Conservation (phyloP, 2,888 invertebrate genomes). For the Brenthis daphne region DNA sequence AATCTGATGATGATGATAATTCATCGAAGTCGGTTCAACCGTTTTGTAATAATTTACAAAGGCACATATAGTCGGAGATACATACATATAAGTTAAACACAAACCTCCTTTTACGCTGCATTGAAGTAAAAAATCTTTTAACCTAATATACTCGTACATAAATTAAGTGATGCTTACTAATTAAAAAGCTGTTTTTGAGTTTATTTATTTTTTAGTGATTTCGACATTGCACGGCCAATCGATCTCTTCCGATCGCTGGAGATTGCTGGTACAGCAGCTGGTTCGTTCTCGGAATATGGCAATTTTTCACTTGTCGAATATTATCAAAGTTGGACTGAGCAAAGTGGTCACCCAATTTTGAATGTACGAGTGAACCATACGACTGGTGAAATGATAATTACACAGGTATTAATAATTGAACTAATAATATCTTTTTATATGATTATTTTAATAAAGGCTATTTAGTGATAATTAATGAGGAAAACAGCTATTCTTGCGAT, state of each 20-base stretch:
- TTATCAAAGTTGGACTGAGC: constrained; percentile 78
- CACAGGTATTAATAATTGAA: constrained; percentile 61
- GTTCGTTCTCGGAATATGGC: constrained; percentile 61
- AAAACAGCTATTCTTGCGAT: too few species aligned
- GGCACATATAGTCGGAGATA: too few species aligned
- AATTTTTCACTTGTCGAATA: constrained; percentile 66
- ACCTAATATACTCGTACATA: too few species aligned
- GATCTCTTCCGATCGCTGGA: constrained; percentile 77
- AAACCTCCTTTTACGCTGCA: too few species aligned
- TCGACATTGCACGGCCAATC: constrained; percentile 69
- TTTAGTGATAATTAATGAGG: too few species aligned
- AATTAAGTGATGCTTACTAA: too few species aligned
- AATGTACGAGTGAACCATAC: constrained; percentile 75
- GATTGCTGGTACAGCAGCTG: constrained; percentile 48
- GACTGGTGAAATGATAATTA: constrained; percentile 63
- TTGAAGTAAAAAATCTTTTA: too few species aligned
- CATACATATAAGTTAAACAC: too few species aligned
- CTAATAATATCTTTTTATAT: background rate
- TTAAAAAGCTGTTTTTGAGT: background rate
- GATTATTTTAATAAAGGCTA: too few species aligned
- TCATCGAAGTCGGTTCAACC: too few species aligned
- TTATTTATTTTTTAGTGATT: constrained; percentile 51
- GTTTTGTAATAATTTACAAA: too few species aligned
- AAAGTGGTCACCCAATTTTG: constrained; percentile 83
- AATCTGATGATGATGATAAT: too few species aligned